phyloP scores from a whole-genome alignment of 2,888 invertebrate species.

The Phortica magna region DNA sequence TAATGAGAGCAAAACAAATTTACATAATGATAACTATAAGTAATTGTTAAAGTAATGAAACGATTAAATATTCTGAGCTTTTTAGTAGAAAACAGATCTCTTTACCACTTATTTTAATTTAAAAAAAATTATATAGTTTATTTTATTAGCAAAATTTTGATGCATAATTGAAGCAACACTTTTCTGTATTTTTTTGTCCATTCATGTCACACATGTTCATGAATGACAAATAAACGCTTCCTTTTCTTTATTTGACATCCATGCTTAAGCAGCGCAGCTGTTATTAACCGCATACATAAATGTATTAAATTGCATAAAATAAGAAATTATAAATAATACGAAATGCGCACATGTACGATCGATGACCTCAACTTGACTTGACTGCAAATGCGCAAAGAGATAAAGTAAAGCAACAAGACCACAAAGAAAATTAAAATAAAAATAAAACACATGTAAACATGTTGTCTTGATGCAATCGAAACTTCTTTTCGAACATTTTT shows the following conservation, averaged over 20 bases:
- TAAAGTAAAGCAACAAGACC: not conserved
- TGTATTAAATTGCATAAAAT: constrained; percentile 12
- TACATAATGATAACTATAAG: not conserved
- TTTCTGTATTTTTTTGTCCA: not conserved
- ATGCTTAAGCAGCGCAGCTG: constrained; percentile 4
- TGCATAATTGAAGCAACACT: too few species aligned
- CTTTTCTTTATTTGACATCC: not conserved
- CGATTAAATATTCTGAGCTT: not conserved
- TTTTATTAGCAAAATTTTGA: not conserved
- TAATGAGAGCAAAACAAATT: constrained; percentile 1
- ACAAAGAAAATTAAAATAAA: not conserved
- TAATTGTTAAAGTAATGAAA: not conserved
- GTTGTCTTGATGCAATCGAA: not conserved
- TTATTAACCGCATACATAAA: constrained; percentile 10
- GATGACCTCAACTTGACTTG: constrained; percentile 1
- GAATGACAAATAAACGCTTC: not conserved
- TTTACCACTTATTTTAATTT: not conserved
- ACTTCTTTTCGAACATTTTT: not conserved
- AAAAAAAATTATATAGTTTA: not conserved
- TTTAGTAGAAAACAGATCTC: not conserved
- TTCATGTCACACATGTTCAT: not conserved
- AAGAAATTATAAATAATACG: not conserved
- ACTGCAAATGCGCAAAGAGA: not conserved
- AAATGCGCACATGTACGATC: constrained; percentile 3
- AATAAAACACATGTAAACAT: not conserved